Evolutionary conservation across 2,797 vertebrate species (phyloP).

Genomic region (Myiotriccus ornatus): DNA sequence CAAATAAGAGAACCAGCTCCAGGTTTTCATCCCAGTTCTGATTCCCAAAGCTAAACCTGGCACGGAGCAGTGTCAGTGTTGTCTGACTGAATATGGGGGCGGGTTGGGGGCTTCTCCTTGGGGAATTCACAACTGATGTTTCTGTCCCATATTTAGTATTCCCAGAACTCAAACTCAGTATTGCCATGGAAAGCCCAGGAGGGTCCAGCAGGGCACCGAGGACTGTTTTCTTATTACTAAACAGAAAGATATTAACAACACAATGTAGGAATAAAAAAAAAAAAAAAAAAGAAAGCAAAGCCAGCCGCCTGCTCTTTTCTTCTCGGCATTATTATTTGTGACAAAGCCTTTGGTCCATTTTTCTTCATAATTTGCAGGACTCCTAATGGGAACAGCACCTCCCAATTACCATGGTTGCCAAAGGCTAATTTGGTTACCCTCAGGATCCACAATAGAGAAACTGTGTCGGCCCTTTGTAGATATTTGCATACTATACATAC

Average conservation of each 20-base stretch:
- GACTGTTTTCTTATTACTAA: constrained; percentile 76
- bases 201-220: constrained; percentile 37
- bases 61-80: not conserved
- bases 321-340: constrained; percentile 80
- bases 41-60: not conserved
- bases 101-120: not conserved
- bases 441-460: constrained; percentile 81
- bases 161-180: constrained; percentile 3
- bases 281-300: constrained; percentile 38
- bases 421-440: constrained; percentile 85
- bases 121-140: not conserved
- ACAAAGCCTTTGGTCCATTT: constrained; percentile 82
- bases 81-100: not conserved
- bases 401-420: constrained; percentile 85
- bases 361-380: constrained; percentile 85
- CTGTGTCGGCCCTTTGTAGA: constrained; percentile 80
- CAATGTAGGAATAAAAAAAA: constrained; percentile 72
- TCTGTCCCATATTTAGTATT: not conserved
- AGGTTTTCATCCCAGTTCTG: not conserved
- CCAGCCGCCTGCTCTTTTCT: constrained; percentile 77
- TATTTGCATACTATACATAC: constrained; percentile 85
- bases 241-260: constrained; percentile 78
- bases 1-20: not conserved
- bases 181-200: constrained; percentile 35
- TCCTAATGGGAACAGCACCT: constrained; percentile 85